Evolutionary conservation across 2,888 invertebrate genomes (phyloP).

Genomic region (Gnatocerus cornutus): DNA sequence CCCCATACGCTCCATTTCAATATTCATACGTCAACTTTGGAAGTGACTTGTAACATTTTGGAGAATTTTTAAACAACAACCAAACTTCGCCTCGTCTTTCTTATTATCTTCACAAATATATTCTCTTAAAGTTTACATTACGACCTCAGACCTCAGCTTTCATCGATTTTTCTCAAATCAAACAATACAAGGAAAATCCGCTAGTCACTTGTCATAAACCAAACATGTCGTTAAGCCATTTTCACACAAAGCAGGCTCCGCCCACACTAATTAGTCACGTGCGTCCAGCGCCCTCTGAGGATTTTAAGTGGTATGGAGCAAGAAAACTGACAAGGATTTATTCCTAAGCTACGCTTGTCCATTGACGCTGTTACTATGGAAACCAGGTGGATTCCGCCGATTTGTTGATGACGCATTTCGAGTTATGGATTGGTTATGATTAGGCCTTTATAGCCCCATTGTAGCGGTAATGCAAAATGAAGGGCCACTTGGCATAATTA

Average conservation of each 20-base stretch:
- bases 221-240: constrained; percentile 5
- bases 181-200: not conserved
- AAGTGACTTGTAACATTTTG: not conserved
- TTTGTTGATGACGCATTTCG: constrained; percentile 10
- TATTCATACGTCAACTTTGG: constrained; percentile 3
- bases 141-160: not conserved
- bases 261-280: constrained; percentile 4
- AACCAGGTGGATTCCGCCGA: constrained; percentile 20
- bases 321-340: constrained; percentile 24
- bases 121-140: not conserved
- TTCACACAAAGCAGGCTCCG: not conserved
- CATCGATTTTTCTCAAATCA: constrained; percentile 4
- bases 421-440: constrained; percentile 21
- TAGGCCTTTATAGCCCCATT: constrained; percentile 26
- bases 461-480: constrained; percentile 15
- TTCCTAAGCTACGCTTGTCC: constrained; percentile 1
- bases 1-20: not conserved
- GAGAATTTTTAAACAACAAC: constrained; percentile 8
- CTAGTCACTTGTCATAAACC: constrained; percentile 1
- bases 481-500: constrained; percentile 15
- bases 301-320: not conserved
- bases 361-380: constrained; percentile 20
- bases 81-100: not conserved
- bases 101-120: constrained; percentile 4
- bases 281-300: not conserved